Conservation (phyloP, 1,140 invertebrate species). For the Mizuhopecten yessoensis region DNA sequence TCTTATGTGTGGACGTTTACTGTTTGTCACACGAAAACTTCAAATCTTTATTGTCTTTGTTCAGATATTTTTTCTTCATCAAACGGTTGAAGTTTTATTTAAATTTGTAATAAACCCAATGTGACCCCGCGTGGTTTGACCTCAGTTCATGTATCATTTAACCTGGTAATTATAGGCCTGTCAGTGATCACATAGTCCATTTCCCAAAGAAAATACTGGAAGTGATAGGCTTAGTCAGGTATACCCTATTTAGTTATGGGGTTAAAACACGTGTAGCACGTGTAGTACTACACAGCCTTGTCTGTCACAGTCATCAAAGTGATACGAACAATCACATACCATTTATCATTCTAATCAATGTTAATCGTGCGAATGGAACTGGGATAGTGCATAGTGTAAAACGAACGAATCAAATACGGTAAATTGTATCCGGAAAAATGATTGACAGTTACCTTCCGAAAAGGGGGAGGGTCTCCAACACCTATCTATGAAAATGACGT, state of each 20-base stretch:
- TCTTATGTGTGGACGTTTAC: not conserved
- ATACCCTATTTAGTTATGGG: not conserved
- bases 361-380: slow-evolving; percentile 3
- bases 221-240: slow-evolving; percentile 22
- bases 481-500: slow-evolving; percentile 38
- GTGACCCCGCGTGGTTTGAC: slow-evolving; percentile 12
- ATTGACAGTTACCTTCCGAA: slow-evolving; percentile 8
- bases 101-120: not conserved
- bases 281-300: not conserved
- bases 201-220: slow-evolving; percentile 5
- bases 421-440: slow-evolving; percentile 23
- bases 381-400: not conserved
- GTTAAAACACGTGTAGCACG: not conserved
- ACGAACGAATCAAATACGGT: slow-evolving; percentile 37
- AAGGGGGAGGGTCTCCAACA: slow-evolving; percentile 31
- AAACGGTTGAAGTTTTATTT: not conserved
- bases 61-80: not conserved
- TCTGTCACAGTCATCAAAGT: not conserved
- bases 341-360: slow-evolving; percentile 19
- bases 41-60: not conserved
- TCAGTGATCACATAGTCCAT: not conserved
- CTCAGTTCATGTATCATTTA: slow-evolving; percentile 19
- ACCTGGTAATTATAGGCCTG: not conserved
- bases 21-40: not conserved
- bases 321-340: not conserved